Percentiles rank a stretch among this genome's conserved stretches.
phyloP scores from a whole-genome alignment of 2,888 invertebrate genomes.

The Gryllus longicercus region DNA sequence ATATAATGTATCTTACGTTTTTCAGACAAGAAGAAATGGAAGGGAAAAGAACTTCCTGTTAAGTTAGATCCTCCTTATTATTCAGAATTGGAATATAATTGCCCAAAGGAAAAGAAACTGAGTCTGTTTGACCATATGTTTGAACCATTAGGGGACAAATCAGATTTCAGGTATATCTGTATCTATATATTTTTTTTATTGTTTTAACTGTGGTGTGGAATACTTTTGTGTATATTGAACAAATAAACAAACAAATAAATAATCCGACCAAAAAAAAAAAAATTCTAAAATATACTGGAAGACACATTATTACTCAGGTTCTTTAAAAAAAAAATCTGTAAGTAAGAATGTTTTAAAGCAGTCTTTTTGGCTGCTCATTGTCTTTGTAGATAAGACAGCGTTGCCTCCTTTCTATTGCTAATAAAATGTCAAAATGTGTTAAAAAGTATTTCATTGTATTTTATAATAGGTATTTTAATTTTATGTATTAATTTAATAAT shows the following conservation, averaged over 20 bases:
- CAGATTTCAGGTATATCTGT: not conserved
- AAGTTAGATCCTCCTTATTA: not conserved
- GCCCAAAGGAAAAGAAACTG: not conserved
- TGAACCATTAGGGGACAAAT: not conserved
- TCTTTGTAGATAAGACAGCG: too few species aligned
- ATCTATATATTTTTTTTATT: not conserved
- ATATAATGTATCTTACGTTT: too few species aligned
- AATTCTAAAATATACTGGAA: too few species aligned
- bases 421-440: not conserved
- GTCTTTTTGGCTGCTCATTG: too few species aligned
- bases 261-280: too few species aligned
- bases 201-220: not conserved
- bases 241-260: too few species aligned
- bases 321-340: too few species aligned
- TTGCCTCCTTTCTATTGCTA: too few species aligned
- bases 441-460: not conserved
- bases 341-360: too few species aligned
- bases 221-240: too few species aligned
- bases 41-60: not conserved
- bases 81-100: conserved; percentile 6
- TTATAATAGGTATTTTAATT: not conserved
- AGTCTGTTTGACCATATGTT: conserved; percentile 5
- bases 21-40: conserved; percentile 5
- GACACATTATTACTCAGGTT: too few species aligned
- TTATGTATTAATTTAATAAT: not conserved